These are phyloP conservation scores for Cygnus buccinator DNA, from an alignment of 2,113 vertebrate species.

Conservation along the genomic window DNA sequence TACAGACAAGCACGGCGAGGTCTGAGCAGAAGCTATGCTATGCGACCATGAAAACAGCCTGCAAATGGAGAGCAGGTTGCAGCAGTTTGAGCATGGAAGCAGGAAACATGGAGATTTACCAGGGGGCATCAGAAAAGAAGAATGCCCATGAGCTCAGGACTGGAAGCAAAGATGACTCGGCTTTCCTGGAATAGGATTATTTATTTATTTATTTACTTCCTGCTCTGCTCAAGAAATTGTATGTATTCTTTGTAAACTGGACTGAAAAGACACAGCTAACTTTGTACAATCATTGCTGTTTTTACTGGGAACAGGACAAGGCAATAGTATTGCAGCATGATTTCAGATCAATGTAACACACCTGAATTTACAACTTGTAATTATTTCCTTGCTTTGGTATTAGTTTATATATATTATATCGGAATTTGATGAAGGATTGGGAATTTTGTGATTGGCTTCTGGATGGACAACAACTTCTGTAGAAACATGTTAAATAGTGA, in stretches of 20 bases:
- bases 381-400: not conserved
- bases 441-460: not conserved
- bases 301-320: not conserved
- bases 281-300: not conserved
- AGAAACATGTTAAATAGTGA: not conserved
- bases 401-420: fast-evolving
- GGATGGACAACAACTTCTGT: not conserved
- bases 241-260: not conserved
- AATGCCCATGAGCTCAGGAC: not conserved
- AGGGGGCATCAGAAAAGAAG: not conserved
- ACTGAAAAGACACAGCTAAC: not conserved
- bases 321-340: not conserved
- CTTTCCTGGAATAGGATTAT: not conserved
- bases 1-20: not conserved
- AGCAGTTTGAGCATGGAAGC: not conserved
- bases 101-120: not conserved
- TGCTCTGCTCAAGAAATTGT: not conserved
- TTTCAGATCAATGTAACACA: not conserved
- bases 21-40: not conserved
- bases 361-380: not conserved
- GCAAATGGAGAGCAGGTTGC: not conserved
- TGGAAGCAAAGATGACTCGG: not conserved
- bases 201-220: not conserved
- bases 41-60: not conserved
- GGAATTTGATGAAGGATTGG: not conserved